Evolutionary conservation across 2,113 vertebrate genomes (phyloP).

Genomic region (Calonectris borealis): DNA sequence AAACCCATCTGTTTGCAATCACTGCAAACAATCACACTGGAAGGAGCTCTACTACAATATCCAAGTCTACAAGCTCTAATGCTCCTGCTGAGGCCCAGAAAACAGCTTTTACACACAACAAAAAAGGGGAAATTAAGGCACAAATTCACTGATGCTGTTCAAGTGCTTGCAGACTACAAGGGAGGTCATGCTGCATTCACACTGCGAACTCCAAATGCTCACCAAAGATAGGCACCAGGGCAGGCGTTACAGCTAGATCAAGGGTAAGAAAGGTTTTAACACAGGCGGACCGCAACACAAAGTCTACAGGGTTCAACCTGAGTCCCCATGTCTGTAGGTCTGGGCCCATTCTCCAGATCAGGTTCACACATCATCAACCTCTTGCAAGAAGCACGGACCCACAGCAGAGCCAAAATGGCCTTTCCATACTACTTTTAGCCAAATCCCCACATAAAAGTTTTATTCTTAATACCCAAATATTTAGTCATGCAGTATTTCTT

Average conservation of each 20-base stretch:
- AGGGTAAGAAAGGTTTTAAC: not conserved
- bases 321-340: not conserved
- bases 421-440: not conserved
- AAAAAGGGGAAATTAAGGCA: not conserved
- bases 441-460: not conserved
- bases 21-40: not conserved
- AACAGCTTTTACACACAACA: not conserved
- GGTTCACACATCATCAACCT: not conserved
- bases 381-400: fast-evolving
- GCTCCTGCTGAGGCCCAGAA: not conserved
- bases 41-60: not conserved
- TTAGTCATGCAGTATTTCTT: not conserved
- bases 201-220: not conserved
- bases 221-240: not conserved
- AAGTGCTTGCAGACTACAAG: not conserved
- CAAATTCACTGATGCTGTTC: not conserved
- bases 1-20: not conserved
- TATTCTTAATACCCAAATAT: not conserved
- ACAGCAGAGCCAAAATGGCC: not conserved
- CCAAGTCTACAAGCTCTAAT: not conserved
- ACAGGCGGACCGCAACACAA: fast-evolving
- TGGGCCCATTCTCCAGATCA: not conserved
- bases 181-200: not conserved
- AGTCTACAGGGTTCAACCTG: not conserved
- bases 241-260: not conserved